Conservation (phyloP, 2,888 invertebrate species). For the Hybos culiciformis region DNA sequence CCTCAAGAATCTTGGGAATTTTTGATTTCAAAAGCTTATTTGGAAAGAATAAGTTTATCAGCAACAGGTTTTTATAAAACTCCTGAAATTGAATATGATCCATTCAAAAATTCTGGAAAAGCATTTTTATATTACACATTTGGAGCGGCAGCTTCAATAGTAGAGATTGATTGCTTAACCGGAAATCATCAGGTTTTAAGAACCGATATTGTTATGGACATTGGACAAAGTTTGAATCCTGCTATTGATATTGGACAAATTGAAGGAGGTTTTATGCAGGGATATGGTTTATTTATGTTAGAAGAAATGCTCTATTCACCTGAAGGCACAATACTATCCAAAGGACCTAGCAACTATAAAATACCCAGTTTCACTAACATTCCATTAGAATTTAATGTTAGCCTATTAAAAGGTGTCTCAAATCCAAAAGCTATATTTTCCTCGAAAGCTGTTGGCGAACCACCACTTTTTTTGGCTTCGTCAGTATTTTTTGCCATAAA, state of each 20-base stretch:
- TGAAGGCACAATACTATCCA: conserved; percentile 47
- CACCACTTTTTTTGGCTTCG: conserved; percentile 39
- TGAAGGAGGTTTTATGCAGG: conserved; percentile 62
- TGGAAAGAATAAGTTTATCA: conserved; percentile 53
- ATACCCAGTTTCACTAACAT: conserved; percentile 57
- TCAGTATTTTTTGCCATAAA: conserved; percentile 46
- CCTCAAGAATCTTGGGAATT: conserved; percentile 63
- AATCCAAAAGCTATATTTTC: conserved; percentile 47
- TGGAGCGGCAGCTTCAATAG: conserved; percentile 47
- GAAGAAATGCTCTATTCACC: conserved; percentile 51
- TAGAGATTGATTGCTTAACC: conserved; percentile 57
- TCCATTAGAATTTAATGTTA: conserved; percentile 51
- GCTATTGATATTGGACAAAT: conserved; percentile 57
- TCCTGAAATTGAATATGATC: too few relatives aligned
- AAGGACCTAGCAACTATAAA: conserved; percentile 63
- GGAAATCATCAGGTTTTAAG: conserved; percentile 46
- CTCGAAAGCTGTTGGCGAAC: conserved; percentile 42
- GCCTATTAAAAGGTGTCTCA: conserved; percentile 49
- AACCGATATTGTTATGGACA: conserved; percentile 52
- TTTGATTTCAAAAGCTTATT: conserved; percentile 59
- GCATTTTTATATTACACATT: conserved; percentile 52
- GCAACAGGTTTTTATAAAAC: conserved; percentile 61
- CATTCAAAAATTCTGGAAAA: too few relatives aligned
- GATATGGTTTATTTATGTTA: conserved; percentile 54
- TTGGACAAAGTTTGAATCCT: conserved; percentile 52